Conservation (phyloP, 1,140 invertebrate species). For the Drosophila arawakana region DNA sequence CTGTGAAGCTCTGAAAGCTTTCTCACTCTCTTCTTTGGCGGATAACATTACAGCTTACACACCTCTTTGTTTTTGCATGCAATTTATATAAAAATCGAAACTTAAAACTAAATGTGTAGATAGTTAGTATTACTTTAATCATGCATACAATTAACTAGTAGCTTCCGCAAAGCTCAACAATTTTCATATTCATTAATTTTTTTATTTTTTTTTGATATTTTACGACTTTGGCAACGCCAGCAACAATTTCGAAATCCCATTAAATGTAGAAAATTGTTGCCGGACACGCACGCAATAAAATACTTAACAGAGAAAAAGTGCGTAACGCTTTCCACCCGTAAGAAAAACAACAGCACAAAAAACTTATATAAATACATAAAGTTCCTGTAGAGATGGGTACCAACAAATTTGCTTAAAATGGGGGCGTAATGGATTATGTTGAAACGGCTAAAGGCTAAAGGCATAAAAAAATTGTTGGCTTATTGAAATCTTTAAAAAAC, state of each 20-base stretch:
- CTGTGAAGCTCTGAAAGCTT: constrained; percentile 24
- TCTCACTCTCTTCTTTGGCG: neutral
- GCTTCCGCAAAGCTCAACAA: constrained; percentile 34
- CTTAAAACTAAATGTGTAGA: constrained; percentile 12
- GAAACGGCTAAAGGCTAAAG: constrained; percentile 2
- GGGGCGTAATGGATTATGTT: constrained; percentile 15
- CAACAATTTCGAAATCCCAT: constrained; percentile 65
- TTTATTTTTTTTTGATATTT: constrained; percentile 46
- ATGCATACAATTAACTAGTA: neutral
- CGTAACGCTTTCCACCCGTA: constrained; percentile 47
- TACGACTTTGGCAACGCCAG: constrained; percentile 68
- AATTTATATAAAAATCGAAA: constrained; percentile 19
- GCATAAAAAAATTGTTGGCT: constrained; percentile 6
- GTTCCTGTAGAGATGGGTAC: constrained; percentile 3
- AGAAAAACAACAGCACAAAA: constrained; percentile 11
- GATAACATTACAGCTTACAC: constrained; percentile 3
- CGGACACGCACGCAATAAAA: constrained; percentile 65
- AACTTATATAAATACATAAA: constrained; percentile 10
- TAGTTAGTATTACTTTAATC: neutral
- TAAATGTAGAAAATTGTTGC: constrained; percentile 62
- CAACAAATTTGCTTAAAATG: neutral
- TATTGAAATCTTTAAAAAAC: neutral
- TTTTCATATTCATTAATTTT: constrained; percentile 33
- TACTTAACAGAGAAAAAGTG: constrained; percentile 57
- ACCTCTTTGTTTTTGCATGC: neutral